phyloP scores from a whole-genome alignment of 2,113 vertebrate genomes.

The Dromiciops gliroides region DNA sequence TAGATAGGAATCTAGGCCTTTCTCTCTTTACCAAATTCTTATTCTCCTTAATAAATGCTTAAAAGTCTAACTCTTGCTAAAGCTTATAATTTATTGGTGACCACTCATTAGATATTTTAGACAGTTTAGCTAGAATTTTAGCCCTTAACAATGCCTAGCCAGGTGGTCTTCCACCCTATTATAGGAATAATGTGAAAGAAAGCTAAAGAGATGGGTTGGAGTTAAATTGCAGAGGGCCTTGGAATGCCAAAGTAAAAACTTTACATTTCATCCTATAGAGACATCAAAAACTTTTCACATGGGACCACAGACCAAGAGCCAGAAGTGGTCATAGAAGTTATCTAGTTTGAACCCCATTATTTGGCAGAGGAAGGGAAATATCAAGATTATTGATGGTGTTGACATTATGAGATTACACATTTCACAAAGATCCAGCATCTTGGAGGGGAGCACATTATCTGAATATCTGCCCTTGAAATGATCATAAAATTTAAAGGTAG shows the following conservation, averaged over 20 bases:
- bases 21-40: too few relatives aligned
- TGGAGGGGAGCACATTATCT: background rate
- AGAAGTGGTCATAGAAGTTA: background rate
- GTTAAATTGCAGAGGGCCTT: background rate
- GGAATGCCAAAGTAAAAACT: background rate
- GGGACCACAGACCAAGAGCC: background rate
- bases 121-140: too few relatives aligned
- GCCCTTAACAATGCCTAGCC: too few relatives aligned
- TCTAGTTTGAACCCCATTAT: background rate
- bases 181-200: background rate
- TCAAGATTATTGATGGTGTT: background rate
- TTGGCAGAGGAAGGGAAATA: background rate
- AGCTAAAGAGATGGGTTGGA: background rate
- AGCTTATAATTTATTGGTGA: too few relatives aligned
- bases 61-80: too few relatives aligned
- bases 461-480: background rate
- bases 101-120: too few relatives aligned
- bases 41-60: too few relatives aligned
- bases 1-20: too few relatives aligned
- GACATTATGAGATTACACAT: background rate
- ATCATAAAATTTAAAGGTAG: background rate
- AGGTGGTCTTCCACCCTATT: background rate
- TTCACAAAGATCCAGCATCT: background rate
- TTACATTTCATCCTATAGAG: too few relatives aligned
- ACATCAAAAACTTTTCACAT: too few relatives aligned